Evolutionary conservation across 2,888 invertebrate genomes (phyloP), one percentile per base, ranked within the genome.

Genomic region (Nudaria mundana): DNA sequence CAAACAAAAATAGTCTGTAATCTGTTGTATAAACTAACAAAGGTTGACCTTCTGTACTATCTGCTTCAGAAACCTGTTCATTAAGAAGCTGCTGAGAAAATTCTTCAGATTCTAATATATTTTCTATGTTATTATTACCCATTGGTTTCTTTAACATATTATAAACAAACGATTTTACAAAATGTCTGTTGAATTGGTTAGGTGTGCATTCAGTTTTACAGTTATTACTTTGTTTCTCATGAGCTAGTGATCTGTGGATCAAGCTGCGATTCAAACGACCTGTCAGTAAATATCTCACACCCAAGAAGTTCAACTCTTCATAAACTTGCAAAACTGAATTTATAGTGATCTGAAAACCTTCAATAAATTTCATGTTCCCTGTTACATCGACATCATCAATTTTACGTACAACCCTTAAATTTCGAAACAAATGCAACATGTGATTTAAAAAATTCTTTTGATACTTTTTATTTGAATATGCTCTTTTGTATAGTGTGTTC

Each of bases 331-430:
- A 43, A 15, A 63, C 32, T 3, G 66, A 60, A 6, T 51, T 49
- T 25, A 66, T 61, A 1, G 59, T 60, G 11, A 62, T 53, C 43
- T 55, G 60, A 31, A 64, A 58, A 7, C 52, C 45, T n/a, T 59
- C 48, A 8, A 63, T 44, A 12, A 64, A 63, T 24, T 59, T 56
- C 26, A 55, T 45, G 22, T 55, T 44, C 12, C 45, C 37, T 6
- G 64, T 56, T 12, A 60, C 55, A 42, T 63, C 52, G 5, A 37
- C 50, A 4, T 48, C 44, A 10, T 57, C 56, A 4, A 37, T 31
- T 44, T 40, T 52, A n/a, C 54, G 52, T n/a, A 60, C 45, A 15
- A 64, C 40, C 37, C 52, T 62, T 38, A 66, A 49, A 41, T 48
- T 51, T 11, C 53, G 44, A 39, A 67, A 62, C 37, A 63, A 49